Evolutionary conservation across 2,888 invertebrate species (phyloP), one percentile per base, ranked within the genome.

Genomic region (Danaus chrysippus): DNA sequence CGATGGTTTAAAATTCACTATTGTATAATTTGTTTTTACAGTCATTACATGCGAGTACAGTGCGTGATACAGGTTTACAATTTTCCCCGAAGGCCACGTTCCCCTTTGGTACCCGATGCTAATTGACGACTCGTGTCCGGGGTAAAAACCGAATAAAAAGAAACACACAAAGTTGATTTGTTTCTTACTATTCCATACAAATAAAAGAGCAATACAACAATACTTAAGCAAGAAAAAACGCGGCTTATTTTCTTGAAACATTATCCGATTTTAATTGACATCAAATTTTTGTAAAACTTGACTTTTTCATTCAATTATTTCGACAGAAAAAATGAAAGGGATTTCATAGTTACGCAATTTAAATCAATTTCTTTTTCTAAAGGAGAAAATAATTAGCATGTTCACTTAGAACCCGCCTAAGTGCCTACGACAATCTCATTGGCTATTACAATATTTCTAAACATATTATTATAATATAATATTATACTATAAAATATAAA

Each of bases 51-150:
- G 49, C 61, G 62, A 64, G 42, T 49, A 59, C 43, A 12, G 56
- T 62, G 49, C 52, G 41, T 60, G 62, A 60, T 58, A 46, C 62
- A 59, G 64, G 64, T 62, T 64, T 54, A 66, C 62, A 68, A 68
- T 68, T 68, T 68, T 84, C 85, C 81, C 83, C 80, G 78, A 71
- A 79, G 78, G 82, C 82, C 78, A 82, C 83, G 83, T 85, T 87
- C 62, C 85, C 83, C 82, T 75, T 65, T 72, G 69, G 60, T 78
- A 62, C 72, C 61, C 67, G 67, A 66, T 68, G 71, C 86, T 87
- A 88, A 88, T 89, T 87, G 85, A 79, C 83, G 78, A 84, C 85
- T 86, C 86, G 82, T 86, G 86, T 84, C 82, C 78, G 75, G 73
- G 77, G 71, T 78, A 80, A 80, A 81, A 77, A 76, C 78, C 76